Conservation (phyloP, 53 echinoderm and acorn worm genomes). For the Holothuria scabra region DNA sequence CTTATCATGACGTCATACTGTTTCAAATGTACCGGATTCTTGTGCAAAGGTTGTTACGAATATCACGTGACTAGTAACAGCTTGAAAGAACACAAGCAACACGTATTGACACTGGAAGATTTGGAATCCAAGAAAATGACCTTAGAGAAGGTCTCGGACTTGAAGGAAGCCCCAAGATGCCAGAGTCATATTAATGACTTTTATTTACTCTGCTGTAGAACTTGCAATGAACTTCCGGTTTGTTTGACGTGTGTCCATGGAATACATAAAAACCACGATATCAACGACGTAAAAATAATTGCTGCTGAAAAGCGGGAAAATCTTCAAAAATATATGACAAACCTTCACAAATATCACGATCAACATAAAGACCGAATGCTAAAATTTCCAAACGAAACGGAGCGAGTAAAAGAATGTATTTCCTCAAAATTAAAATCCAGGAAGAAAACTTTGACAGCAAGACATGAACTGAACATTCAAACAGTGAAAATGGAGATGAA, state of each 20-base stretch:
- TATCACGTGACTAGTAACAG: background rate
- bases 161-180: slow-evolving; percentile 22
- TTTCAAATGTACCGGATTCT: slow-evolving; percentile 14
- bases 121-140: background rate
- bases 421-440: no score
- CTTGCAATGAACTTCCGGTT: slow-evolving; percentile 2
- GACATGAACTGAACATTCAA: no score
- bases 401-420: no score
- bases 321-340: no score
- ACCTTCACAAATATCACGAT: no score
- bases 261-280: no score
- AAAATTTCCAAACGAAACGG: no score
- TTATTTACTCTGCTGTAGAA: background rate
- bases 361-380: no score
- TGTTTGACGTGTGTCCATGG: background rate
- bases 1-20: background rate
- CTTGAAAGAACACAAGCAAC: background rate
- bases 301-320: background rate
- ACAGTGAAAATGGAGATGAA: no score
- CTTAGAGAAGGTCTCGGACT: background rate
- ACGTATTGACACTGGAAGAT: background rate
- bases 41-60: background rate
- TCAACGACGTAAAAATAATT: background rate
- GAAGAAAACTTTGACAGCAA: background rate
- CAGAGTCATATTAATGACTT: background rate